Evolutionary conservation across 1,140 invertebrate species (phyloP), one percentile per base, ranked within the genome.

Genomic region (Penaeus chinensis): DNA sequence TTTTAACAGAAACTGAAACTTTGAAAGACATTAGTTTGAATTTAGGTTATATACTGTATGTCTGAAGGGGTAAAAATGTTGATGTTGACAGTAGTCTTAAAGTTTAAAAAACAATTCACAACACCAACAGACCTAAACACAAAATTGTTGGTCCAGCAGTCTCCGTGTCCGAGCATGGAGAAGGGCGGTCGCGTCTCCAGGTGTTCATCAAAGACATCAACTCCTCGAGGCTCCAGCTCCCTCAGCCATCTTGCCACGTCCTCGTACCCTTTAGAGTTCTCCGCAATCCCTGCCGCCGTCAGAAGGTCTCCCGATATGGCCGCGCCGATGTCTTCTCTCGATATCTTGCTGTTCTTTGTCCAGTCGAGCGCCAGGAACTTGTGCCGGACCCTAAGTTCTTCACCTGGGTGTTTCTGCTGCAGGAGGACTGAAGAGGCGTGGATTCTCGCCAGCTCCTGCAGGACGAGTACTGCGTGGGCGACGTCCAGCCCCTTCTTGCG

Each of bases 71-170:
- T 42, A 42, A 42, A 69, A 11, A 27, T 71, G 0, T 69, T 69
- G 1, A 24, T n/a, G 32, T 71, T 3, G 3, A 71, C 24, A 27
- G 4, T 71, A 16, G 32, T 13, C 7, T 27, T 71, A 20, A 71
- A 24, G 32, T 20, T 16, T 71, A 0, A 16, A 27, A 71, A 24
- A 24, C 13, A 7, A 24, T 32, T 3, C 22, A 71, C 22, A 24
- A 13, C 10, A 27, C 37, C 71, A 74, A 74, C 71, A 32, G 16
- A 27, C 71, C 71, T 22, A 32, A 74, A 74, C 18, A 74, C 16
- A 27, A 74, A 74, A 37, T 74, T 74, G 71, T 24, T 74, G 71
- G 42, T 74, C 42, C 27, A 32, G 71, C 71, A 74, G 71, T 74
- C 71, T 32, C 27, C 71, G 20, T 74, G 71, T 5, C 27, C 27